A percentile compares a stretch with the other conserved stretches of the same genome.
Conservation (phyloP, 2,113 vertebrate species). For the Phaethon lepturus region DNA sequence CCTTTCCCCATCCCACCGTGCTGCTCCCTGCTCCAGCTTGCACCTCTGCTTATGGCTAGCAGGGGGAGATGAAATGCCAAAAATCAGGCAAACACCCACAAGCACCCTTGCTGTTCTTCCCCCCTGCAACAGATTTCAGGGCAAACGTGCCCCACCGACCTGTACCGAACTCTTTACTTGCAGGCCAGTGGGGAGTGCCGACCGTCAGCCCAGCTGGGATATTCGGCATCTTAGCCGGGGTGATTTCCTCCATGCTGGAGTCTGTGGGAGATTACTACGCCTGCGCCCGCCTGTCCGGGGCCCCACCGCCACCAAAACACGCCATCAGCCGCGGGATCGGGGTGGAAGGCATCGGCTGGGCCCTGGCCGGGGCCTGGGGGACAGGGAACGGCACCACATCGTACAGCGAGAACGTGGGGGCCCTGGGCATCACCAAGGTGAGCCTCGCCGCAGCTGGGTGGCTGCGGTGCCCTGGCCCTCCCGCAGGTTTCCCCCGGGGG, state of each 20-base stretch:
- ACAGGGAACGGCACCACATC: conserved; percentile 94
- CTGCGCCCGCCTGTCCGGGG: conserved; percentile 90
- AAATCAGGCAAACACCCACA: neutral
- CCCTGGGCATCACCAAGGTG: conserved; percentile 94
- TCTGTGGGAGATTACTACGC: conserved; percentile 95
- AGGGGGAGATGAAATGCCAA: neutral
- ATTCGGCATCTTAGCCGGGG: conserved; percentile 91
- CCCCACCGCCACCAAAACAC: conserved; percentile 88
- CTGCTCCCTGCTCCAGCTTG: neutral
- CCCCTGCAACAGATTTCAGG: neutral
- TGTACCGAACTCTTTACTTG: neutral
- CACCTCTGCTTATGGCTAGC: rapidly evolving
- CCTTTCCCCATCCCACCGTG: neutral
- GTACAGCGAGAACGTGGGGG: conserved; percentile 94
- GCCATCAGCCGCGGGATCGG: conserved; percentile 92
- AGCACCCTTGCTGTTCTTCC: neutral
- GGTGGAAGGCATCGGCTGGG: conserved; percentile 92
- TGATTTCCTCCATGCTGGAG: conserved; percentile 95
- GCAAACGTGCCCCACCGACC: neutral
- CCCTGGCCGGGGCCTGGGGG: conserved; percentile 94
- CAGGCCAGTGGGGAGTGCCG: conserved; percentile 95
- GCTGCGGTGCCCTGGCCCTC: neutral
- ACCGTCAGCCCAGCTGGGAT: conserved; percentile 92
- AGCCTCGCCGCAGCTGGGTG: neutral
- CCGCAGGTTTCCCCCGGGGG: neutral